Evolutionary conservation across 1,140 invertebrate species (phyloP).

Genomic region (Papilio xuthus): DNA sequence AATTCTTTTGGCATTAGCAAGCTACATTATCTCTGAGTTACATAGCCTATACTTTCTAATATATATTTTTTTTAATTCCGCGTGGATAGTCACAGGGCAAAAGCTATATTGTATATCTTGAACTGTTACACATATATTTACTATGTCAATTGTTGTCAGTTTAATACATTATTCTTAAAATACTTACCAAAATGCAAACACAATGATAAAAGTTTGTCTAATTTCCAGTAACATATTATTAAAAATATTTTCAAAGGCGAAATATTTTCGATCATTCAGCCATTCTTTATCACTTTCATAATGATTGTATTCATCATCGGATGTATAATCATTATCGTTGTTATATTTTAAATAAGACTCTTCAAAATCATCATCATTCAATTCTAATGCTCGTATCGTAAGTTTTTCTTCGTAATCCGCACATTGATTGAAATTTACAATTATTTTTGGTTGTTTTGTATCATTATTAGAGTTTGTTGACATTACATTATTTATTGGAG

Average conservation of each 20-base stretch:
- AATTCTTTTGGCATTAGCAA: no score
- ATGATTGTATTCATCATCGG: slow-evolving; percentile 40
- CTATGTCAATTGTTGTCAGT: no score
- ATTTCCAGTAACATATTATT: slow-evolving; percentile 49
- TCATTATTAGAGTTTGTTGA: not conserved
- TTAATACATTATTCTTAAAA: not conserved
- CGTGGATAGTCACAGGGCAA: no score
- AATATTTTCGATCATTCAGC: slow-evolving; percentile 32
- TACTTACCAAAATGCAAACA: slow-evolving; percentile 56
- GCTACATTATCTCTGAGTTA: no score
- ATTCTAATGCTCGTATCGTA: slow-evolving; percentile 40
- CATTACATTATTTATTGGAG: not conserved
- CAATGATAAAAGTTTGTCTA: slow-evolving; percentile 45
- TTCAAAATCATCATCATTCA: slow-evolving; percentile 25
- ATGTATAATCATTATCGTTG: slow-evolving; percentile 34
- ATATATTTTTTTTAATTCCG: no score
- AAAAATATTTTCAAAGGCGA: slow-evolving; percentile 44
- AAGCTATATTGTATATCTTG: no score
- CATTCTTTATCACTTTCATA: slow-evolving; percentile 45
- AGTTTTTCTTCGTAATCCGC: slow-evolving; percentile 59
- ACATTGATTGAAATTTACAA: slow-evolving; percentile 59
- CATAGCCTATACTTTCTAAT: no score
- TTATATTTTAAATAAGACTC: slow-evolving; percentile 37
- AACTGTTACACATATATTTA: no score
- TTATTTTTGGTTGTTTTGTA: slow-evolving; percentile 51